Evolutionary conservation across 2,113 vertebrate genomes (phyloP).

Genomic region (Oryzias woworae): DNA sequence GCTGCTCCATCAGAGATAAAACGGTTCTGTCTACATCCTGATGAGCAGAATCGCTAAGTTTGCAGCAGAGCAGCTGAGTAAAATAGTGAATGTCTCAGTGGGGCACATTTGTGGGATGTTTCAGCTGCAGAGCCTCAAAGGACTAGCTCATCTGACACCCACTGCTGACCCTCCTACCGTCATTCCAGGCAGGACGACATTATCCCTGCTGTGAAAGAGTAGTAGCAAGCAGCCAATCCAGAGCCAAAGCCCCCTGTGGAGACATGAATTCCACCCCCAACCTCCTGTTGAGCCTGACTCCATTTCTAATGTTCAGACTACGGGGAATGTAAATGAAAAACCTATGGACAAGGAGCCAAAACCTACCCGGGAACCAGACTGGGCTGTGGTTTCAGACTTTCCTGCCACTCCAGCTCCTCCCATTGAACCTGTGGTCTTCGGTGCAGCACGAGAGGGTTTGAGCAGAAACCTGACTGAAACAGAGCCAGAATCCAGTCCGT

Average conservation of each 20-base stretch:
- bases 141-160: background rate
- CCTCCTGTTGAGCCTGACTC: conserved; percentile 4
- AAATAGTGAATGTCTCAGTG: background rate
- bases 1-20: conserved; percentile 2
- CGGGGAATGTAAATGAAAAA: background rate
- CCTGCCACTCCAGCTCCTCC: conserved; percentile 14
- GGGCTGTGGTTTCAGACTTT: conserved; percentile 6
- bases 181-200: background rate
- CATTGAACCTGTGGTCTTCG: conserved; percentile 2
- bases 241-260: background rate
- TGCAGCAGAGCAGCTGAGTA: background rate
- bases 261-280: background rate
- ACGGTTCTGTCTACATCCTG: background rate
- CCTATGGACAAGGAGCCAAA: conserved; percentile 6
- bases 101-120: conserved; percentile 4
- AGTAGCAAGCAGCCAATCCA: background rate
- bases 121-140: conserved; percentile 7
- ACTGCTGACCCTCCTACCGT: background rate
- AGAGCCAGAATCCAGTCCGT: too few relatives aligned
- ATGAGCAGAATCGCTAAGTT: background rate
- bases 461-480: too few relatives aligned
- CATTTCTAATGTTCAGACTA: background rate
- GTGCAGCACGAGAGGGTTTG: background rate
- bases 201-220: background rate
- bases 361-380: conserved; percentile 10